Percentiles rank a stretch among this genome's conserved stretches.
phyloP scores from a whole-genome alignment of 2,113 vertebrate genomes.

The Sturnus vulgaris region DNA sequence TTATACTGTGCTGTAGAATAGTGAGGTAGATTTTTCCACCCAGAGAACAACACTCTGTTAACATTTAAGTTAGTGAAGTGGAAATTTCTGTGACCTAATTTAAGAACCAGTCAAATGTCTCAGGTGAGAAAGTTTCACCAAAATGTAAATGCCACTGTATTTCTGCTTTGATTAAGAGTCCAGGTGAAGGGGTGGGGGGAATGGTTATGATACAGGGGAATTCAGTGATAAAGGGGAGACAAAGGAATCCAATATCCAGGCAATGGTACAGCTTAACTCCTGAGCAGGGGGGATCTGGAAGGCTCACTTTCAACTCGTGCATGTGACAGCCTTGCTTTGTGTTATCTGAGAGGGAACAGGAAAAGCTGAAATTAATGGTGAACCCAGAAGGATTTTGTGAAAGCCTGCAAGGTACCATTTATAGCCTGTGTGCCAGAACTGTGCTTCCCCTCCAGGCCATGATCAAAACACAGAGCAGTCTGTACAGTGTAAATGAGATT shows the following conservation, averaged over 20 bases:
- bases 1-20: background rate
- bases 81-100: conserved; percentile 48
- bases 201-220: background rate
- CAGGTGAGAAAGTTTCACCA: conserved; percentile 44
- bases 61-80: conserved; percentile 44
- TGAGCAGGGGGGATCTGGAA: background rate
- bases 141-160: background rate
- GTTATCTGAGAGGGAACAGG: background rate
- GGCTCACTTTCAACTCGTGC: background rate
- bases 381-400: background rate
- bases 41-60: conserved; percentile 26
- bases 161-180: background rate
- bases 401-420: background rate
- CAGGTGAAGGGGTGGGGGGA: background rate
- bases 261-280: background rate
- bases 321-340: background rate
- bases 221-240: background rate
- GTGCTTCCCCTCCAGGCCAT: background rate
- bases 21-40: conserved; percentile 1
- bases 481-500: background rate
- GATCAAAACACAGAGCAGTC: background rate
- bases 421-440: background rate
- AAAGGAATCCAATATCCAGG: background rate
- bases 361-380: background rate
- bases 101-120: conserved; percentile 34